A percentile compares a stretch with the other conserved stretches of the same genome.
Conservation (phyloP, 2,797 vertebrate genomes). For the Pantherophis vulpinus region DNA sequence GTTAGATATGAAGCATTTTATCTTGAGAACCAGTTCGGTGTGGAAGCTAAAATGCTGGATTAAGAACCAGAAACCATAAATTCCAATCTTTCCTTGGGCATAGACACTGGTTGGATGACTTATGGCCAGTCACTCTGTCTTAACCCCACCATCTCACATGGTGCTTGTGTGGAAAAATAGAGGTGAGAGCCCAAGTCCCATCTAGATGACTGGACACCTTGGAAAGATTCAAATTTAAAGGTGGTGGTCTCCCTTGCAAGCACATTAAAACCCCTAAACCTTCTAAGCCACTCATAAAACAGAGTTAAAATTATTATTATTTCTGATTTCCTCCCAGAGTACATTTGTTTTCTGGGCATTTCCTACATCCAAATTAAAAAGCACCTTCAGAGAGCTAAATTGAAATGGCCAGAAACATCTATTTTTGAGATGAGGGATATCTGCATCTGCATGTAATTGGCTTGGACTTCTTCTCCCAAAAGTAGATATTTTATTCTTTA, state of each 20-base stretch:
- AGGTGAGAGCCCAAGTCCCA: background rate
- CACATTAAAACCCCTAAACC: background rate
- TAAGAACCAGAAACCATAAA: background rate
- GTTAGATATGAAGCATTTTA: background rate
- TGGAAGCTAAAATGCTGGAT: background rate
- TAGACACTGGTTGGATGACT: background rate
- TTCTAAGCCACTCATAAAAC: background rate
- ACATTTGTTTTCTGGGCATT: background rate
- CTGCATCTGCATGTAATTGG: background rate
- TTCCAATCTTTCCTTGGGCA: background rate
- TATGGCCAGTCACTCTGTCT: background rate
- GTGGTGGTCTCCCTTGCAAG: background rate
- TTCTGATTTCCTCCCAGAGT: background rate
- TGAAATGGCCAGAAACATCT: background rate
- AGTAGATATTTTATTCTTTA: background rate
- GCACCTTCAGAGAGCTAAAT: background rate
- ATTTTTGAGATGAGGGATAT: background rate
- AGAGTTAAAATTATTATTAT: background rate
- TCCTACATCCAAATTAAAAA: background rate
- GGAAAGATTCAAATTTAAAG: background rate
- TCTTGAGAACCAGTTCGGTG: background rate
- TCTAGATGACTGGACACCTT: background rate
- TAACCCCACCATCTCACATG: background rate
- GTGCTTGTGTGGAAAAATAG: background rate
- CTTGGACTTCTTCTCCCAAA: background rate